These are phyloP conservation scores for Megamerina dolium DNA, from an alignment of 2,888 invertebrate genomes.

Conservation along the genomic window DNA sequence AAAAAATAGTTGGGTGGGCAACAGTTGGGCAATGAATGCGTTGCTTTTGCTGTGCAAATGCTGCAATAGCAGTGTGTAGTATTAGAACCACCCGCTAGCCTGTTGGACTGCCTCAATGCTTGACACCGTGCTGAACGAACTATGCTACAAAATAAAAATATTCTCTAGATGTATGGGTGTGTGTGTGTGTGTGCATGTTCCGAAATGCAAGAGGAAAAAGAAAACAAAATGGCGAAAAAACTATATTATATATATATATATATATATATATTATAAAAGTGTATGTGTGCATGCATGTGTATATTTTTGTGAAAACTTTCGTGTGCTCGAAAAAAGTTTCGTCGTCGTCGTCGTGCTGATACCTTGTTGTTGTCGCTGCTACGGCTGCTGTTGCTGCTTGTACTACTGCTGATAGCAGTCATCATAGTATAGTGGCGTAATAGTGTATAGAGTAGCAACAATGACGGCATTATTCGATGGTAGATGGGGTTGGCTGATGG, in stretches of 20 bases:
- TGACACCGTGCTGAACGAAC: conserved; percentile 16
- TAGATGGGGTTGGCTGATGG: too few relatives aligned
- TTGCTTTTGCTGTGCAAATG: conserved; percentile 3
- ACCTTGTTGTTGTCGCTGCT: conserved; percentile 25
- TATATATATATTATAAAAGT: too few relatives aligned
- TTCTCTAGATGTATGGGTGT: conserved; percentile 5
- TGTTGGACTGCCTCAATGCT: too few relatives aligned
- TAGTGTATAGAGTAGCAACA: too few relatives aligned
- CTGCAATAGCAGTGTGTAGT: too few relatives aligned
- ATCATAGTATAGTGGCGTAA: too few relatives aligned
- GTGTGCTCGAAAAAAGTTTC: conserved; percentile 48
- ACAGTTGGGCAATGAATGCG: not conserved
- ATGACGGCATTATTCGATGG: too few relatives aligned
- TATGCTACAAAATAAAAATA: conserved; percentile 32
- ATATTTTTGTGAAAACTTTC: conserved; percentile 47
- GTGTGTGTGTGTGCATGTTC: conserved; percentile 14
- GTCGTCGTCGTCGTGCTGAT: conserved; percentile 14
- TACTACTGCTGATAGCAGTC: too few relatives aligned
- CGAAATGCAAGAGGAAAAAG: conserved; percentile 14
- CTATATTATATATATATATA: conserved; percentile 33
- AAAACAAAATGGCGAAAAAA: conserved; percentile 41
- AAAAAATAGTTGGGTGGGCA: conserved; percentile 17
- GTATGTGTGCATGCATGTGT: conserved; percentile 4
- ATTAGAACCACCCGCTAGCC: too few relatives aligned
- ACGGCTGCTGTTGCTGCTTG: conserved; percentile 21